Base-by-base conservation (phyloP, 2,797 vertebrate genomes). In the Sebastes vulpes region DNA sequence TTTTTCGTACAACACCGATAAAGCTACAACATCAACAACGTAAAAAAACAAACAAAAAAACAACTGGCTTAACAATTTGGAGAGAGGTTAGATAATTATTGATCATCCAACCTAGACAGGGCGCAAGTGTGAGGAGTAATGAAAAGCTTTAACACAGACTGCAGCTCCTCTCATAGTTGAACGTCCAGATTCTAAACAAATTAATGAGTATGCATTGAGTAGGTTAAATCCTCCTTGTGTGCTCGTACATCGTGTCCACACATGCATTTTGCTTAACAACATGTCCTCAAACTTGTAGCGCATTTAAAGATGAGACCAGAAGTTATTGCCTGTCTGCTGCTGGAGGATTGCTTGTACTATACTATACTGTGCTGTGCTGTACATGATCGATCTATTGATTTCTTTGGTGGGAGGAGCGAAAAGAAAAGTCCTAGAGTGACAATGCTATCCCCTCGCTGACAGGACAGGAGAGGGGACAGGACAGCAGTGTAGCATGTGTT, bases 331-430 rank as follows among this genome's bases (percentile, higher is more conserved):
- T 61, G 85, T 82, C 65, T 84, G 74, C 72, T 83, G 74, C 72
- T 83, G 81, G 68, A 84, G 72, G 84, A 86, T 80, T 90, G 88
- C 75, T 83, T 65, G 72, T 70, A 75, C 72, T 78, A 70, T 66
- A 35, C 73, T 82, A 77, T 79, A 76, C 12, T 80, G 77, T 82
- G 77, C 81, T 85, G 77, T 85, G 85, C 80, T 93, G 87, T 90
- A 83, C 86, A 87, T 73, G 67, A 81, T 83, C 77, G 65, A 92
- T 86, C 89, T 73, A 72, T 81, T 84, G 77, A 82, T 85, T 83
- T 96, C 95, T 96, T 96, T 96, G 96, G 96, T 95, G 95, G 94
- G 92, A 95, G 84, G 69, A 88, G 79, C 72, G 78, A 61, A 64
- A 79, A 82, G 72, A 78, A 79, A 83, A 81, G 69, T 89, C 79